A percentile compares a stretch with the other conserved stretches of the same genome.
Evolutionary conservation across 1,140 invertebrate species (phyloP).

Genomic region (Eubasilissa regina): DNA sequence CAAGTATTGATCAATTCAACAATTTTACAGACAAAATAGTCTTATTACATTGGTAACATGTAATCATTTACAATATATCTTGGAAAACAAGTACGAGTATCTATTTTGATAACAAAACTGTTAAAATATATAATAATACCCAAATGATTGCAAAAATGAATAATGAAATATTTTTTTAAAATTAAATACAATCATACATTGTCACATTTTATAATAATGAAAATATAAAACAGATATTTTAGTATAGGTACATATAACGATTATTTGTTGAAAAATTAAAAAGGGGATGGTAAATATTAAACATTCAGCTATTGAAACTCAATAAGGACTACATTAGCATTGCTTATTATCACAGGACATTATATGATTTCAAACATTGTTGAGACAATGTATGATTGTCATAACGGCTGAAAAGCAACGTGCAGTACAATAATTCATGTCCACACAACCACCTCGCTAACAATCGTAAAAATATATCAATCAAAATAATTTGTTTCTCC

Average conservation of each 20-base stretch:
- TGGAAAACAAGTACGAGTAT: constrained; percentile 21
- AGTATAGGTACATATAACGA: no score
- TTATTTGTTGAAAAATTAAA: no score
- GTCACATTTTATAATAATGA: neutral
- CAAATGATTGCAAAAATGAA: neutral
- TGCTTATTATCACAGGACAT: constrained; percentile 3
- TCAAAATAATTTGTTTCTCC: constrained; percentile 4
- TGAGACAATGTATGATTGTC: neutral
- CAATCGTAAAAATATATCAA: constrained; percentile 10
- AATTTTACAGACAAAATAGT: neutral
- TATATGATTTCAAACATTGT: neutral
- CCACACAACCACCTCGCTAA: neutral
- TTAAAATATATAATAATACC: neutral
- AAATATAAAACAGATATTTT: neutral
- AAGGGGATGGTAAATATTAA: no score
- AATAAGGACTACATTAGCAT: neutral
- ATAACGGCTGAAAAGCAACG: neutral
- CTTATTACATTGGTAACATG: constrained; percentile 38
- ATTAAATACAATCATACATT: constrained; percentile 18
- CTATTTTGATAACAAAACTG: neutral
- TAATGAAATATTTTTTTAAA: constrained; percentile 21
- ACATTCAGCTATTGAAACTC: no score
- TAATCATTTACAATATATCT: constrained; percentile 10
- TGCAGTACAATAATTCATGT: constrained; percentile 1
- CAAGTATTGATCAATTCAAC: constrained; percentile 2